phyloP scores from a whole-genome alignment of 2,113 vertebrate genomes.

The Pampusana beccarii region DNA sequence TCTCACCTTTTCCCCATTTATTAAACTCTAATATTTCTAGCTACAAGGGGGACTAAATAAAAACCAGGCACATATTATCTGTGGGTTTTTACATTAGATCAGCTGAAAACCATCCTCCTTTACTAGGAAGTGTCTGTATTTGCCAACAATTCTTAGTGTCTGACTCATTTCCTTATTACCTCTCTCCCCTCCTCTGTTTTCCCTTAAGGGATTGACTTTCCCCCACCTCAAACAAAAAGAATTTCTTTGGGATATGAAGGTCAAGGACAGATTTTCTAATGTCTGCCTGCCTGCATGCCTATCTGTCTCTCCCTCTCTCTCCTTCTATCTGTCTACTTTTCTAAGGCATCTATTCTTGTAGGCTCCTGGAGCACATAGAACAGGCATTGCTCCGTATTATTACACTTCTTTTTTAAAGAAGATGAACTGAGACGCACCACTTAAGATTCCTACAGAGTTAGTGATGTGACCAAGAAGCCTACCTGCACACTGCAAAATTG shows the following conservation, averaged over 20 bases:
- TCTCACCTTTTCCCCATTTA: constrained; percentile 39
- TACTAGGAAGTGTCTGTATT: constrained; percentile 42
- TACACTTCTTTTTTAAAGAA: neutral
- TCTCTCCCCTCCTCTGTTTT: constrained; percentile 64
- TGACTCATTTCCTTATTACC: constrained; percentile 79
- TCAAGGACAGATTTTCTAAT: constrained; percentile 73
- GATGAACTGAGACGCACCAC: neutral
- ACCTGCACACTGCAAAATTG: neutral
- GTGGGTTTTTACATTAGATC: constrained; percentile 43
- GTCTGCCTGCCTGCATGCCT: constrained; percentile 15
- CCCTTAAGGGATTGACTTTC: constrained; percentile 75
- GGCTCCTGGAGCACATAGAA: neutral
- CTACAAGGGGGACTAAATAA: constrained; percentile 50
- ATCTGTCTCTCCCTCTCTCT: neutral
- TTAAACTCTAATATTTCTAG: constrained; percentile 49
- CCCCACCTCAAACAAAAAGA: constrained; percentile 73
- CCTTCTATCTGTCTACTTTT: neutral
- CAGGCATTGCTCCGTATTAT: neutral
- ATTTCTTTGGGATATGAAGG: constrained; percentile 75
- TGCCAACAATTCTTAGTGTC: constrained; percentile 73
- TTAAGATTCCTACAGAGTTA: neutral
- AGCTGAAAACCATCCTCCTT: constrained; percentile 46
- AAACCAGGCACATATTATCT: constrained; percentile 48
- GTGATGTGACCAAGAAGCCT: neutral
- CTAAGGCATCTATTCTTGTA: neutral